phyloP scores from a whole-genome alignment of 2,888 invertebrate genomes.

The Synergus gifuensis region DNA sequence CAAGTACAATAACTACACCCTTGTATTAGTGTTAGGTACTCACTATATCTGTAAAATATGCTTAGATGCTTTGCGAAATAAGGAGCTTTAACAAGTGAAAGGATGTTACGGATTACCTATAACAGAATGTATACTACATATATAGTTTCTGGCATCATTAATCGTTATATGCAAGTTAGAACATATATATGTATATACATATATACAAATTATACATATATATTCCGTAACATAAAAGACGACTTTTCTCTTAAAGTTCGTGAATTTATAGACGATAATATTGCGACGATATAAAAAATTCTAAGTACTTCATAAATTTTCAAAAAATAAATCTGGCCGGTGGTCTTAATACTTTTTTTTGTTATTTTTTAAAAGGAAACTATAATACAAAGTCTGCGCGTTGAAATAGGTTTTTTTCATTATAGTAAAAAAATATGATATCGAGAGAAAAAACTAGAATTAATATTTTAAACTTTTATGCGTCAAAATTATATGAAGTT shows the following conservation, averaged over 20 bases:
- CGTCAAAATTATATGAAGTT: no score
- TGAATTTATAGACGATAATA: not conserved
- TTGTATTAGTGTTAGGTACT: no score
- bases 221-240: not conserved
- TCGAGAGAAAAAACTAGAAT: no score
- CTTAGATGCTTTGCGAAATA: no score
- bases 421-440: no score
- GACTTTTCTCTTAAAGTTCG: conserved; percentile 2
- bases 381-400: no score
- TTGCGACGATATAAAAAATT: not conserved
- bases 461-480: no score
- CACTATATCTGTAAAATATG: no score
- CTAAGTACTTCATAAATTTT: conserved; percentile 2
- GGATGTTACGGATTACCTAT: conserved; percentile 51
- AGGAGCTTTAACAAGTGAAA: conserved; percentile 56
- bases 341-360: no score
- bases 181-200: not conserved
- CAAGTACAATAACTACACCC: no score
- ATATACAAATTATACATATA: not conserved
- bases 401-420: no score
- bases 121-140: not conserved
- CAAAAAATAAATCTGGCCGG: not conserved
- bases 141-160: conserved; percentile 11
- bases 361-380: no score
- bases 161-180: not conserved